Conservation (phyloP, 2,113 vertebrate species). For the Oenanthe oenanthe region DNA sequence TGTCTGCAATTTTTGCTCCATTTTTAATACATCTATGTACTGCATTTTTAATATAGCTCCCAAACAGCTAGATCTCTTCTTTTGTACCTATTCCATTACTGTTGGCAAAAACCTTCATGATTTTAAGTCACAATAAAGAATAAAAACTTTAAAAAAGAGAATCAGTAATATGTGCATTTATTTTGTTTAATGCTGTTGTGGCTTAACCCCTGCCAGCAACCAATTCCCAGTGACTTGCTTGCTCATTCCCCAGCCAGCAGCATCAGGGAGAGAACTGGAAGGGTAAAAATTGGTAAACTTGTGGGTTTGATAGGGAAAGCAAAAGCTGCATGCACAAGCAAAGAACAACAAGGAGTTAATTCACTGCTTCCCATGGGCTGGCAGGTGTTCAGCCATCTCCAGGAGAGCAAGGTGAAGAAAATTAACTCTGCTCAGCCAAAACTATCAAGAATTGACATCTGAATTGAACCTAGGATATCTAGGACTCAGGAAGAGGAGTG, state of each 20-base stretch:
- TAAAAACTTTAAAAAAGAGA: not conserved
- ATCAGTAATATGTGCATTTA: not conserved
- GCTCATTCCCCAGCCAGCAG: not conserved
- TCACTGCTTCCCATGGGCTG: not conserved
- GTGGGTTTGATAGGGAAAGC: not conserved
- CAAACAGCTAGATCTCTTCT: not conserved
- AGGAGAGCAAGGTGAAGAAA: not conserved
- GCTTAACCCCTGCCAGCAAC: not conserved
- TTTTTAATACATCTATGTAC: not conserved
- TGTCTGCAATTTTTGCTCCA: not conserved
- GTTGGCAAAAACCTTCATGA: not conserved
- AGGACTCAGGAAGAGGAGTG: not conserved
- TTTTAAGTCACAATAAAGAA: not conserved
- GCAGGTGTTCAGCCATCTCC: not conserved
- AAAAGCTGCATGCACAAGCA: not conserved
- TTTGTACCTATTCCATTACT: not conserved
- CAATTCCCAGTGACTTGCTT: not conserved
- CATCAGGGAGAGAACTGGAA: not conserved
- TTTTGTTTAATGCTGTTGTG: not conserved
- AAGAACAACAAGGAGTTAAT: not conserved
- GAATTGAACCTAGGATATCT: not conserved
- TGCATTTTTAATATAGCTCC: not conserved
- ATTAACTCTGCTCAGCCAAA: fast-evolving
- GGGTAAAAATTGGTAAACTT: not conserved
- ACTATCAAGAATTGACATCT: not conserved